Evolutionary conservation across 1,140 invertebrate species (phyloP).

Genomic region (Oppia nitens): DNA sequence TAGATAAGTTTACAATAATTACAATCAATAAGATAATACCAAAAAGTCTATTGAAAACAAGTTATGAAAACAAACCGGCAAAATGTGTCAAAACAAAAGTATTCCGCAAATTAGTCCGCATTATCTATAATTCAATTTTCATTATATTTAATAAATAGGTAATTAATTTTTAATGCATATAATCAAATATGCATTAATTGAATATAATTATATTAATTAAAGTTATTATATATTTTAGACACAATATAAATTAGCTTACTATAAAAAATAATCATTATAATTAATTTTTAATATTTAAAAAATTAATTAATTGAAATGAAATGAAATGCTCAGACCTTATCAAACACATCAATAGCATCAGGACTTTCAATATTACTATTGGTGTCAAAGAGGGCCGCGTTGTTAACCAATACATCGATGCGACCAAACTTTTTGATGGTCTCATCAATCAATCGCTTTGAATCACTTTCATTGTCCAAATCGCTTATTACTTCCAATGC

Average conservation of each 20-base stretch:
- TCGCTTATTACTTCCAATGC: slow-evolving; percentile 46
- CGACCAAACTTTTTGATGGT: slow-evolving; percentile 61
- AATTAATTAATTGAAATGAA: background rate
- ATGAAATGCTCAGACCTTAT: background rate
- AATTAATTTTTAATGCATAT: too few species aligned
- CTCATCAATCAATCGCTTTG: slow-evolving; percentile 55
- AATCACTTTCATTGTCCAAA: slow-evolving; percentile 57
- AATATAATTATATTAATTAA: too few species aligned
- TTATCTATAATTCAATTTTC: background rate
- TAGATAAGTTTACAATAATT: background rate
- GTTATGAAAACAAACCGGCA: background rate
- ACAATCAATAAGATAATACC: background rate
- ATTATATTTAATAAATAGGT: too few species aligned
- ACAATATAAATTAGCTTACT: too few species aligned
- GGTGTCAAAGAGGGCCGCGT: background rate
- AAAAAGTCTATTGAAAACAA: background rate
- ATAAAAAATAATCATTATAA: too few species aligned
- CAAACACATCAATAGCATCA: background rate
- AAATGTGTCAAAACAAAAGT: background rate
- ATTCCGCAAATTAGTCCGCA: background rate
- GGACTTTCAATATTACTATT: background rate
- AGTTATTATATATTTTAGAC: too few species aligned
- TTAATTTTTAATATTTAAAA: background rate
- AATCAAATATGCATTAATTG: too few species aligned
- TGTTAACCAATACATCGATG: slow-evolving; percentile 70